Conservation (phyloP, 2,888 invertebrate species). For the Drosophila barbarae region DNA sequence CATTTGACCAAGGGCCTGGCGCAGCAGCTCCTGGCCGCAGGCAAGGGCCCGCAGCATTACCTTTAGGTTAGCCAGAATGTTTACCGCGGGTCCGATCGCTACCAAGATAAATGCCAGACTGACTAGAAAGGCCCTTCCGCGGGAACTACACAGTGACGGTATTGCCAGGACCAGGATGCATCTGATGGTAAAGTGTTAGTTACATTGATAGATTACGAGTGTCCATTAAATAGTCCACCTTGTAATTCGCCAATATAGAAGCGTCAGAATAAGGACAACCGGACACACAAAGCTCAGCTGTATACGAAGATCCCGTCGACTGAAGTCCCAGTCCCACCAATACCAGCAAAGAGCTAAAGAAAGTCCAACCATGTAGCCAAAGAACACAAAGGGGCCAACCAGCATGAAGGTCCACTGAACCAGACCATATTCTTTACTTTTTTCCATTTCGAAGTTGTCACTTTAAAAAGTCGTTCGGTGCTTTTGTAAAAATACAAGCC, state of each 20-base stretch:
- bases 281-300: constrained; percentile 24
- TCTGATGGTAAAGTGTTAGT: constrained; percentile 69
- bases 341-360: constrained; percentile 58
- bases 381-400: constrained; percentile 33
- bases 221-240: constrained; percentile 53
- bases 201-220: neutral
- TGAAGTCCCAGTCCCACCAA: constrained; percentile 33
- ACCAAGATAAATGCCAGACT: constrained; percentile 87
- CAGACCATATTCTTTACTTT: neutral
- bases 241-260: constrained; percentile 55
- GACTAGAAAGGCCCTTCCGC: constrained; percentile 87
- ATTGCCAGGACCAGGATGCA: constrained; percentile 86
- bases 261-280: constrained; percentile 44
- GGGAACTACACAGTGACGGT: constrained; percentile 88
- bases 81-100: constrained; percentile 87
- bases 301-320: constrained; percentile 15
- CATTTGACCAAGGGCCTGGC: constrained; percentile 83
- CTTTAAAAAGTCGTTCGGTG: neutral
- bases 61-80: constrained; percentile 86
- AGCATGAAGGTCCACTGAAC: constrained; percentile 40
- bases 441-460: neutral
- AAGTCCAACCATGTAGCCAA: constrained; percentile 67
- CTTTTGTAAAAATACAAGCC: neutral
- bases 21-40: constrained; percentile 88
- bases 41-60: constrained; percentile 87